Conservation (phyloP, 2,888 invertebrate genomes). For the Apodemia mormo region DNA sequence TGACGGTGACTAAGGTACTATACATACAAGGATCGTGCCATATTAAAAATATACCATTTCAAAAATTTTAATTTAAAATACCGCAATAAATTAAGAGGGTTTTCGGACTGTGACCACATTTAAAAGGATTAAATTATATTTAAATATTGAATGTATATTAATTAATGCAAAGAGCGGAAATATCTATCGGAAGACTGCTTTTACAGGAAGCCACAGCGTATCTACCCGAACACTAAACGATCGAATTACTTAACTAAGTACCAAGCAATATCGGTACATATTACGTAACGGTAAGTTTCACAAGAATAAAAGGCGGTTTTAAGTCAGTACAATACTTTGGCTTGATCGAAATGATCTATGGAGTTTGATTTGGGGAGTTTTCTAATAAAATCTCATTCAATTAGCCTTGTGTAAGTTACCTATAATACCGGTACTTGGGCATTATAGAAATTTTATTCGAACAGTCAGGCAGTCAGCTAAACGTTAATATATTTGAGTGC, state of each 20-base stretch:
- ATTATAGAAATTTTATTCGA: conserved; percentile 25
- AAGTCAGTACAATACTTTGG: conserved; percentile 78
- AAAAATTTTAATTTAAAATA: neutral
- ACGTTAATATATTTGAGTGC: conserved; percentile 30
- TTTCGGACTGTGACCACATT: conserved; percentile 30
- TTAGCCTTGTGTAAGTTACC: conserved; percentile 10
- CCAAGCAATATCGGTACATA: conserved; percentile 65
- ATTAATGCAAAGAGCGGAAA: conserved; percentile 73
- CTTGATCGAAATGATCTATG: conserved; percentile 74
- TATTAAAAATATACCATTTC: neutral
- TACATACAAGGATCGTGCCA: conserved; percentile 39
- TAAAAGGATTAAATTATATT: conserved; percentile 30
- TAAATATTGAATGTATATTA: conserved; percentile 56
- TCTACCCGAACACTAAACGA: conserved; percentile 66
- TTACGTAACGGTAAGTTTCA: conserved; percentile 63
- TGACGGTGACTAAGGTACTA: conserved; percentile 52
- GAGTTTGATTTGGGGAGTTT: conserved; percentile 59
- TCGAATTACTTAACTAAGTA: conserved; percentile 73
- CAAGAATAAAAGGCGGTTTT: conserved; percentile 75
- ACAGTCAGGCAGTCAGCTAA: conserved; percentile 57
- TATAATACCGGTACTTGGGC: conserved; percentile 25
- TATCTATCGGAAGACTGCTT: conserved; percentile 80
- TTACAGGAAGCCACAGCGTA: conserved; percentile 78
- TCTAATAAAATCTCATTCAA: conserved; percentile 18
- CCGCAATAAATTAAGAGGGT: neutral